Base-by-base conservation (phyloP, 2,888 invertebrate genomes). In the Plebejus anna region DNA sequence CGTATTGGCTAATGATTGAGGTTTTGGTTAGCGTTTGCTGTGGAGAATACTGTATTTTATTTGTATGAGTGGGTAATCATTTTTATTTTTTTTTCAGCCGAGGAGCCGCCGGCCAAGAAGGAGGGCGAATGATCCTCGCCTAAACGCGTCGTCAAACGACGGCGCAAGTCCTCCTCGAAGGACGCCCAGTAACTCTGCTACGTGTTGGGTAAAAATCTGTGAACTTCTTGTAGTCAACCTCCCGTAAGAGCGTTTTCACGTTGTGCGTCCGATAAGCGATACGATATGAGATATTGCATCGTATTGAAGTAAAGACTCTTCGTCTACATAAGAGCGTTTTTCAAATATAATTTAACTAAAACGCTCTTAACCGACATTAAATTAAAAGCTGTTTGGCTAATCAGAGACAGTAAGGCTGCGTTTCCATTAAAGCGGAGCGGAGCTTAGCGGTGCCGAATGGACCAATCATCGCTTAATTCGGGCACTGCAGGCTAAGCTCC, bases 91-190 rank as follows among this genome's bases (percentile, higher is more conserved):
- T 42, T 86, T 85, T 59, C 86, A 90, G 92, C 84, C 78, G 94
- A 94, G 80, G 93, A 93, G 77, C 89, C 90, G 79, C 92, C 89
- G 79, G 86, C 80, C 70, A 94, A 94, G 85, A 93, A 93, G 79
- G 94, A 93, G 87, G 83, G 85, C 78, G 94, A 94, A 88, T 94
- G 94, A 94, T 94, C 88, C 84, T 89, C 93, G 84, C 90, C 92
- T 38, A 94, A 94, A 84, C 94, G 94, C 92, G 93, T 89, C 90
- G 92, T 92, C 82, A 94, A 93, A 79, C 84, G 93, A 83, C 92
- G 93, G 82, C 92, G 92, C 89, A 94, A 94, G 85, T 89, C 92
- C 85, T 86, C 90, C 1, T 80, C 89, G 78, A 91, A 92, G 87
- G 93, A 92, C 81, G 78, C 82, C 76, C 89, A 88, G 82, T 83